Base-by-base conservation (phyloP, 2,888 invertebrate species). In the Limnephilus auricula region DNA sequence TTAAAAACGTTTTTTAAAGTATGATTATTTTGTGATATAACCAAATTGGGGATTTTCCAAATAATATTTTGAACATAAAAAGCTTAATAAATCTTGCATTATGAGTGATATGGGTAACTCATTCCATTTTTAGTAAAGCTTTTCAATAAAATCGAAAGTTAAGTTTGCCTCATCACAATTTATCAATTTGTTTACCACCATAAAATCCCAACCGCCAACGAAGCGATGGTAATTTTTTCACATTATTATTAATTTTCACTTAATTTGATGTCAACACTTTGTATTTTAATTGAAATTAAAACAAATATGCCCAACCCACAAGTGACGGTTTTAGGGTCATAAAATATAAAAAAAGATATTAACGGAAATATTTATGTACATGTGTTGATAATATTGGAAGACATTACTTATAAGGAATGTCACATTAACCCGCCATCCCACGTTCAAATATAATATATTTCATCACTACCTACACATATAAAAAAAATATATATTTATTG, bases 261-360 rank as follows among this genome's bases (percentile, higher is more conserved):
- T 65, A 65, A 65, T 65, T 65, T 65, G 65, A 65, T 65, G 65
- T 65, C 9, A 65, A 65, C 65, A 65, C 65, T 65, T 65, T 65
- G 65, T 65, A 65, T 65, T 65, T 65, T 65, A n/a, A 65, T 65
- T 65, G 65, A 65, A 65, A 65, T 65, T 65, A 65, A 65, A 65
- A 65, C 65, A 65, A 65, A 65, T 65, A 65, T 25, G 25, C 25
- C 65, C 65, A 65, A 65, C 65, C 65, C 65, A 65, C 65, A 65
- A 65, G 65, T 65, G 65, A 65, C 25, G 65, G n/a, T n/a, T 65
- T 25, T 25, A 65, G 65, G 25, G n/a, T 65, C 65, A 65, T 65
- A 65, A 65, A 65, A 25, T 65, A 65, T n/a, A 65, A 65, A 65
- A n/a, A 65, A 65, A 65, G 65, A 65, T 65, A 65, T 65, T 25